These are phyloP conservation scores for Brassicogethes aeneus DNA, from an alignment of 2,888 invertebrate species.

Conservation along the genomic window DNA sequence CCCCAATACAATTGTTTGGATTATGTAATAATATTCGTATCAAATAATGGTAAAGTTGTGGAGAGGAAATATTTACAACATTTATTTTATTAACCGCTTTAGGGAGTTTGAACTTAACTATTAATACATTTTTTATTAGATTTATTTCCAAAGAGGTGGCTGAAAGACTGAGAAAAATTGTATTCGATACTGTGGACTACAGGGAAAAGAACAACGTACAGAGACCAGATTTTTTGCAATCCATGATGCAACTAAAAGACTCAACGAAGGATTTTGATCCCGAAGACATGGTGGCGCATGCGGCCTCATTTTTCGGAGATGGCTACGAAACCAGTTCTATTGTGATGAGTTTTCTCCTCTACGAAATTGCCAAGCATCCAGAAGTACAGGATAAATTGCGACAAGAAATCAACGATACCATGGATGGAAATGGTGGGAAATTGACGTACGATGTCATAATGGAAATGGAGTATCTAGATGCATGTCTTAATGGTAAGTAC, in stretches of 20 bases:
- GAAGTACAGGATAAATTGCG: slow-evolving; percentile 38
- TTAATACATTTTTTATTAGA: too few relatives aligned
- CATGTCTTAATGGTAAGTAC: slow-evolving; percentile 41
- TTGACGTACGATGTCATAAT: slow-evolving; percentile 42
- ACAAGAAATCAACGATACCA: slow-evolving; percentile 36
- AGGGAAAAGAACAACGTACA: slow-evolving; percentile 35
- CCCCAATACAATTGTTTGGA: too few relatives aligned
- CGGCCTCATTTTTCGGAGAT: slow-evolving; percentile 45
- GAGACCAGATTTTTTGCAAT: slow-evolving; percentile 40
- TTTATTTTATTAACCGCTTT: too few relatives aligned
- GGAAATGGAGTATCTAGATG: slow-evolving; percentile 44
- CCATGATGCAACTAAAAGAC: slow-evolving; percentile 32
- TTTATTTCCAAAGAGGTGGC: slow-evolving; percentile 19
- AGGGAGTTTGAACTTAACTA: too few relatives aligned
- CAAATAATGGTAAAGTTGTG: too few relatives aligned
- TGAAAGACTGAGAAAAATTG: slow-evolving; percentile 29
- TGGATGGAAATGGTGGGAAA: slow-evolving; percentile 33
- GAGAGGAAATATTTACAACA: too few relatives aligned
- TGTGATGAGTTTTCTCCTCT: slow-evolving; percentile 41
- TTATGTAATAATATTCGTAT: too few relatives aligned
- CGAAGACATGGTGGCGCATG: slow-evolving; percentile 45
- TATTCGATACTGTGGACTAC: slow-evolving; percentile 32
- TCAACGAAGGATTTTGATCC: slow-evolving; percentile 28
- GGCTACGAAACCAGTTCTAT: slow-evolving; percentile 48
- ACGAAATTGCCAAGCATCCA: slow-evolving; percentile 42